Percentiles rank a stretch among this genome's conserved stretches.
These are phyloP conservation scores for Tenthredo scrophulariae DNA, from an alignment of 2,888 invertebrate genomes.

Conservation along the genomic window DNA sequence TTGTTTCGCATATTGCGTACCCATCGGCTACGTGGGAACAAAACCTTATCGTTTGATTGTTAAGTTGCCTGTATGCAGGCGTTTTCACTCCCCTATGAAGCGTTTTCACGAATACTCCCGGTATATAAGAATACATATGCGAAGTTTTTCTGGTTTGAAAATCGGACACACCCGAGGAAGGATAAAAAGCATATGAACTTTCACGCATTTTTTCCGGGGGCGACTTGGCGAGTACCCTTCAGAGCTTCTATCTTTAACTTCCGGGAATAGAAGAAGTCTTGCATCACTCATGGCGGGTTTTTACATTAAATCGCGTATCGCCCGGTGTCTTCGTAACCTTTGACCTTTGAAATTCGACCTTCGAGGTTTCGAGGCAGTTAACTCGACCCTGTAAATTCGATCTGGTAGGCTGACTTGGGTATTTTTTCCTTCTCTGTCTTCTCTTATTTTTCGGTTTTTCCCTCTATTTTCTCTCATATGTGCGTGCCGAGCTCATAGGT, in stretches of 20 bases:
- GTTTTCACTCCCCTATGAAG: no score
- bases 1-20: no score
- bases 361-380: background rate
- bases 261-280: background rate
- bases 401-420: background rate
- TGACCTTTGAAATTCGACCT: background rate
- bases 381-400: constrained; percentile 21
- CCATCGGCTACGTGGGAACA: no score
- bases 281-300: background rate
- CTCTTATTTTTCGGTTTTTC: background rate
- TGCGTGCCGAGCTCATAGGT: background rate
- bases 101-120: no score
- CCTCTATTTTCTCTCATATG: background rate
- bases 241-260: background rate
- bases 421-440: background rate
- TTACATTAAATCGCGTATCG: background rate
- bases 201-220: background rate
- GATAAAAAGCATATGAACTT: background rate
- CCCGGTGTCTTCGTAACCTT: constrained; percentile 21
- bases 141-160: background rate
- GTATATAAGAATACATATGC: background rate
- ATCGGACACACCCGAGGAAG: constrained; percentile 7
- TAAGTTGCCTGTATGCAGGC: no score
- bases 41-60: no score
- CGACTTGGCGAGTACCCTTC: background rate